Evolutionary conservation across 2,113 vertebrate genomes (phyloP).

Genomic region (Coptodon rendalli): DNA sequence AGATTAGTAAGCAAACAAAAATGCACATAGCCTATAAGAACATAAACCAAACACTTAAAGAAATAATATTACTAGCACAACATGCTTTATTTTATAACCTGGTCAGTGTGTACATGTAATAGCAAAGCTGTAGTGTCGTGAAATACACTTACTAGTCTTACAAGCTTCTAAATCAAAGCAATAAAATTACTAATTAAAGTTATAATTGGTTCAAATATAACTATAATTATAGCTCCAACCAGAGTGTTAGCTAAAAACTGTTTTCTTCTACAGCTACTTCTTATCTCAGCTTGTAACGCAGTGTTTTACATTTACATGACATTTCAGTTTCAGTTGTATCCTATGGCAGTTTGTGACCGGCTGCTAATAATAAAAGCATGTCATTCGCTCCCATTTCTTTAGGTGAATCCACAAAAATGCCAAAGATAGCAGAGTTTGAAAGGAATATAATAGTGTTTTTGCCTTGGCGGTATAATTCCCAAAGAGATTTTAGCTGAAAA

Average conservation of each 20-base stretch:
- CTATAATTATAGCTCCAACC: background rate
- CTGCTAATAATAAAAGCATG: background rate
- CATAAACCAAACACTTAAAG: background rate
- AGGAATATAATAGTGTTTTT: background rate
- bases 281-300: background rate
- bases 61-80: background rate
- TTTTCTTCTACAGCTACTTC: background rate
- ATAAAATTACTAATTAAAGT: background rate
- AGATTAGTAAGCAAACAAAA: background rate
- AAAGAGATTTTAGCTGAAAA: background rate
- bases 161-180: background rate
- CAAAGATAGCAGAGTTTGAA: background rate
- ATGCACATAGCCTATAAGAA: background rate
- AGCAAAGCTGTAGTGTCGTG: no score
- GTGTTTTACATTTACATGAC: background rate
- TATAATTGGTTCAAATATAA: background rate
- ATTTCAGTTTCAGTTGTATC: background rate
- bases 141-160: background rate
- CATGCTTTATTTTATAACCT: background rate
- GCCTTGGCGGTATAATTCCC: accelerated
- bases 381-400: background rate
- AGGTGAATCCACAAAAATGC: background rate
- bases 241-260: background rate
- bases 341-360: accelerated
- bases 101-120: background rate